Evolutionary conservation across 2,113 vertebrate genomes (phyloP), one percentile per base, ranked within the genome.

Genomic region (Halcyon malimbica): DNA sequence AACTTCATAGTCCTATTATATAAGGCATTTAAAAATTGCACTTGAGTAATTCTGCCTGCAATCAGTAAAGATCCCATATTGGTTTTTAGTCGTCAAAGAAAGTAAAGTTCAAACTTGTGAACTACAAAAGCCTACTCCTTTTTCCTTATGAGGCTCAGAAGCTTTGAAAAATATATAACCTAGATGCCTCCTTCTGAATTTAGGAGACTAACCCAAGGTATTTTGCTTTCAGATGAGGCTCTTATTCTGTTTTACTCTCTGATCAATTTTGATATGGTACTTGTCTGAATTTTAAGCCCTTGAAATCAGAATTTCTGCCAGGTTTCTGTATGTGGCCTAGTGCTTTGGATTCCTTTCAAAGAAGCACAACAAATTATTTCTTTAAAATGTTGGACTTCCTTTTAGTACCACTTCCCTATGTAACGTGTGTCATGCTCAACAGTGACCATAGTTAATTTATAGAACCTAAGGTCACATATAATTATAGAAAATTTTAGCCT

Each of bases 1-100:
- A 97, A 90, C 95, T 98, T 98, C 92, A 86, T 84, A 92, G 80
- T 94, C 74, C 74, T 92, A 97, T 97, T 98, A 96, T 93, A 94
- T 71, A 82, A 96, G 15, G 53, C 85, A 96, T 92, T 97, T 96
- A 83, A 95, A 97, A 95, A 89, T 90, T 79, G 57, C 90, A 83
- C 53, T 95, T 95, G 77, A 93, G 50, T 75, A 96, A 88, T 94
- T 97, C 57, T 82, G 50, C 87, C 95, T 95, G 87, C 79, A 94
- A 94, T 96, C 79, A 86, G 73, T 63, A 93, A 39, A 76, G 76
- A 92, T 73, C 68, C 59, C 23, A 83, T 82, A 87, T 48, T 9
- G 3, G 2, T 37, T 85, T 93, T 78, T n/a, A 87, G 83, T 74
- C 50, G 76, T 60, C 62, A 85, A 82, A 94, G 15, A 75, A 83